Conservation (phyloP, 2,888 invertebrate genomes). For the Ligdia adustata region DNA sequence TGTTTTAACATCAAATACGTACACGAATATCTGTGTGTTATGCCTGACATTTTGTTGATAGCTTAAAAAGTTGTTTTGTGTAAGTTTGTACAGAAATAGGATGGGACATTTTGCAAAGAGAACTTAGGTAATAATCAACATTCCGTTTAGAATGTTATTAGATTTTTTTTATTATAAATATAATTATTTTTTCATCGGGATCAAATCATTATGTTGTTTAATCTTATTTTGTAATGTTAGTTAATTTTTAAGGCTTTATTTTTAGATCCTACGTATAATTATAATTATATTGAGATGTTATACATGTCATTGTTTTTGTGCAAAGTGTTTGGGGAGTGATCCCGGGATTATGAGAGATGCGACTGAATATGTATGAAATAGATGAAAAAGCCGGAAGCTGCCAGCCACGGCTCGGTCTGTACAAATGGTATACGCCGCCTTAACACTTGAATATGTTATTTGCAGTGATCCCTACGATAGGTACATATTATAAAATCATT, state of each 20-base stretch:
- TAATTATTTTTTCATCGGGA: conserved; percentile 78
- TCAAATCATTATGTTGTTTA: conserved; percentile 84
- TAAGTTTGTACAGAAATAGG: conserved; percentile 83
- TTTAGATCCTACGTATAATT: conserved; percentile 70
- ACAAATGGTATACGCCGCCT: conserved; percentile 83
- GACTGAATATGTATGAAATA: conserved; percentile 79
- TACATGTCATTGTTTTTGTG: conserved; percentile 81
- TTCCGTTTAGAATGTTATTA: conserved; percentile 84
- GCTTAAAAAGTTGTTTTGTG: conserved; percentile 78
- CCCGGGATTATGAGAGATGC: conserved; percentile 76
- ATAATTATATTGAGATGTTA: conserved; percentile 82
- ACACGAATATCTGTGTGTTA: conserved; percentile 70
- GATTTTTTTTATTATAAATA: conserved; percentile 68
- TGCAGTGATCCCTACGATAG: conserved; percentile 64
- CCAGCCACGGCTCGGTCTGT: conserved; percentile 69
- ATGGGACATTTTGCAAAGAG: conserved; percentile 84
- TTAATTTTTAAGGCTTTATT: conserved; percentile 82
- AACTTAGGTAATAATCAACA: conserved; percentile 81
- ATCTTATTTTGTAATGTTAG: conserved; percentile 84
- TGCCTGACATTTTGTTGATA: conserved; percentile 78
- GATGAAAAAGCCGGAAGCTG: conserved; percentile 59
- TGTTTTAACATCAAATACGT: conserved; percentile 58
- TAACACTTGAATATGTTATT: conserved; percentile 76
- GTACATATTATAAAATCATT: conserved; percentile 44
- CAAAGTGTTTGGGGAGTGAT: conserved; percentile 74